Percentiles rank a stretch among this genome's conserved stretches.
These are phyloP conservation scores for Henricia sp. DNA, from an alignment of 53 echinoderm and acorn worm genomes.

Conservation along the genomic window DNA sequence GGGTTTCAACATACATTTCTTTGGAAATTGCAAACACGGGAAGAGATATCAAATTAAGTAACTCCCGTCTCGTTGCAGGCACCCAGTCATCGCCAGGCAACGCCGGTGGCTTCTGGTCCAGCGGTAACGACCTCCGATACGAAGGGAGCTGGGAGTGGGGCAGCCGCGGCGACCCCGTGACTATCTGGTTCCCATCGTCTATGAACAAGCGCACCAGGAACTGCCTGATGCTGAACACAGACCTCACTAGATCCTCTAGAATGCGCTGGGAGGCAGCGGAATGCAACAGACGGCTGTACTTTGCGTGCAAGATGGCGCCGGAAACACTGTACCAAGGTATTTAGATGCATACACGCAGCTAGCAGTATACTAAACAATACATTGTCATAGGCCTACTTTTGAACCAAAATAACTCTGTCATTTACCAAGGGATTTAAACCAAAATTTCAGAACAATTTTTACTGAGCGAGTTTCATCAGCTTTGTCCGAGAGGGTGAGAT, in stretches of 20 bases:
- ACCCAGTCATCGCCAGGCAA: neutral
- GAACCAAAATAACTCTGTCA: no score
- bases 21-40: no score
- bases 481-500: no score
- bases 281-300: constrained; percentile 18
- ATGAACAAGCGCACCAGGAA: neutral
- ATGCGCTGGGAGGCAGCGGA: neutral
- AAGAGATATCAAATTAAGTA: no score
- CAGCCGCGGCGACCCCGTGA: neutral
- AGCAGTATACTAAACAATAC: no score
- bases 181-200: neutral
- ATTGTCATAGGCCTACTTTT: no score
- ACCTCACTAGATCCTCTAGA: neutral
- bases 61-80: neutral
- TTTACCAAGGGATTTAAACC: no score
- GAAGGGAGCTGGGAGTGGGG: constrained; percentile 40
- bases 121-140: constrained; percentile 32
- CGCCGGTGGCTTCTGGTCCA: constrained; percentile 42
- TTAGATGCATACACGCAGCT: no score
- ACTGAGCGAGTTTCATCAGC: no score
- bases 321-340: constrained; percentile 39
- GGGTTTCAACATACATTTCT: no score
- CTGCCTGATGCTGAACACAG: constrained; percentile 45
- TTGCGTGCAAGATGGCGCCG: constrained; percentile 16
- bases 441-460: no score